Conservation (phyloP, 2,888 invertebrate species). For the Axea sp. region DNA sequence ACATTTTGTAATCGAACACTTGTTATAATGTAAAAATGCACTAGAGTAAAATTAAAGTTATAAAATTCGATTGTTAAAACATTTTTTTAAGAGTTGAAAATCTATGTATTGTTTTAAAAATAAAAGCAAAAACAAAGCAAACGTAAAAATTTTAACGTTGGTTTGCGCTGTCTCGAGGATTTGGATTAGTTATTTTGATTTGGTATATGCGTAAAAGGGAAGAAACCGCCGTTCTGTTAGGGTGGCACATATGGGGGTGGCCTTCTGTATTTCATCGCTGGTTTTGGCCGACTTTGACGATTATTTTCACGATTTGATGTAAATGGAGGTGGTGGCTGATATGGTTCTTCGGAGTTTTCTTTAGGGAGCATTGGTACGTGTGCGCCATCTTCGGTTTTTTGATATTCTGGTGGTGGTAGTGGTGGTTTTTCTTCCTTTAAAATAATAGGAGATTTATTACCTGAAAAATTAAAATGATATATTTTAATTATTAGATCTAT, state of each 20-base stretch:
- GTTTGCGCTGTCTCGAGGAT: constrained; percentile 38
- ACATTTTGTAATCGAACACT: background rate
- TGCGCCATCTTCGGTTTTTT: constrained; percentile 80
- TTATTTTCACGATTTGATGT: constrained; percentile 87
- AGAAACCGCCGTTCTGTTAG: constrained; percentile 82
- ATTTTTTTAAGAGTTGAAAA: too few species aligned
- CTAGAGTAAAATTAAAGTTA: too few species aligned
- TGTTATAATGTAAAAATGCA: background rate
- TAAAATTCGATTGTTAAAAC: background rate
- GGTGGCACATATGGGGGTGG: constrained; percentile 99
- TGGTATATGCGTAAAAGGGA: constrained; percentile 73
- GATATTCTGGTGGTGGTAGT: constrained; percentile 90
- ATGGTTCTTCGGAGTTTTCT: constrained; percentile 85
- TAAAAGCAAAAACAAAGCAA: constrained; percentile 15
- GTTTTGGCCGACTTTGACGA: constrained; percentile 88
- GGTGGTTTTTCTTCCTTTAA: constrained; percentile 97
- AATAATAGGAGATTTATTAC: constrained; percentile 95
- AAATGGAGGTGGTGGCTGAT: constrained; percentile 94
- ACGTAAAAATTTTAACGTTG: constrained; percentile 35
- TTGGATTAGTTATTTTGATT: constrained; percentile 67
- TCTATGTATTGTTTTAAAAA: too few species aligned
- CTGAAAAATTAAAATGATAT: constrained; percentile 58
- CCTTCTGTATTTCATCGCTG: constrained; percentile 94
- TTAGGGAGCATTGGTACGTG: constrained; percentile 79
- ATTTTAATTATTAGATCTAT: too few species aligned